Evolutionary conservation across 2,113 vertebrate species (phyloP).

Genomic region (Hylia prasina): DNA sequence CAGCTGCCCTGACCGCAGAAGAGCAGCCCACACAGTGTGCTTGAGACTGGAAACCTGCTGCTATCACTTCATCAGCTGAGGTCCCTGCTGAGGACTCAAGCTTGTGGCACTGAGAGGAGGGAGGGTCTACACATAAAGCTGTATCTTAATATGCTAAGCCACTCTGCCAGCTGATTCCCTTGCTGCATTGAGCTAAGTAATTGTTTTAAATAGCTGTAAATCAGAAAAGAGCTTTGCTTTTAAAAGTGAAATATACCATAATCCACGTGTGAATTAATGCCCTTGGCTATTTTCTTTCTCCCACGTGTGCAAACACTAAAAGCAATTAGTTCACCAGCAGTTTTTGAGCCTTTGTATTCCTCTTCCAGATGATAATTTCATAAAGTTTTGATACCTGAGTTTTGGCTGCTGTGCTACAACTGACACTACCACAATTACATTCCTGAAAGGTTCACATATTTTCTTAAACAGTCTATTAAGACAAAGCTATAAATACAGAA

Average conservation of each 20-base stretch:
- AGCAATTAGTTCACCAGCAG: background rate
- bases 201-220: conserved; percentile 67
- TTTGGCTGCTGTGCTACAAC: background rate
- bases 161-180: conserved; percentile 51
- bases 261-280: conserved; percentile 39
- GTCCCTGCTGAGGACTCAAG: conserved; percentile 46
- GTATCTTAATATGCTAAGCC: conserved; percentile 6
- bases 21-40: conserved; percentile 36
- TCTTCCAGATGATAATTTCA: conserved; percentile 11
- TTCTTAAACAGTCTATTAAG: background rate
- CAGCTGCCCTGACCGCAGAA: conserved; percentile 46
- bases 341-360: background rate
- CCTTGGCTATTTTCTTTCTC: conserved; percentile 28
- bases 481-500: background rate
- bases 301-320: background rate
- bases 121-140: background rate
- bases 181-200: conserved; percentile 46
- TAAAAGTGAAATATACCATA: conserved; percentile 34
- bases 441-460: background rate
- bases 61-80: conserved; percentile 56
- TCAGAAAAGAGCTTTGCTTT: conserved; percentile 38
- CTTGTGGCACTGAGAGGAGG: conserved; percentile 9
- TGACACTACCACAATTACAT: background rate
- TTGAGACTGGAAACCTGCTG: conserved; percentile 58
- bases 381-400: background rate